Base-by-base conservation (phyloP, 2,888 invertebrate genomes). In the Platycheirus albimanus region DNA sequence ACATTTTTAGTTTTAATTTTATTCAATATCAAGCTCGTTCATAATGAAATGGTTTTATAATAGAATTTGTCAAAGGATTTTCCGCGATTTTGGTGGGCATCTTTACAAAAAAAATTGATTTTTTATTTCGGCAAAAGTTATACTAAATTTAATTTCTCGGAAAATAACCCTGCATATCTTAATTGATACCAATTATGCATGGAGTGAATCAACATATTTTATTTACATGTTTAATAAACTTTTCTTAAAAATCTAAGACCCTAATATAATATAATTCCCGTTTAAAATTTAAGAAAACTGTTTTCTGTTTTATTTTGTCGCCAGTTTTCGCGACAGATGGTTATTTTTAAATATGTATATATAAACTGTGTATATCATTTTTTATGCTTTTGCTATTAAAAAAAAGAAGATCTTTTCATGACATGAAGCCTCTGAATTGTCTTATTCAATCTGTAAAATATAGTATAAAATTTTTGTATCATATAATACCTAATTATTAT, bases 211-310 rank as follows among this genome's bases (percentile, higher is more conserved):
- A 41, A 51, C 15, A 36, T 76, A 81, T 77, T 61, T 77, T 76
- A 81, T 77, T 61, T 77, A 81, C 77, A 81, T 72, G 81, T 77
- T 81, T 67, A 77, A 81, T 81, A 76, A 81, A 80, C 38, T 30
- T 52, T 49, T 1, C 45, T 51, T 49, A 15, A 13, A 8, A 17
- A 38, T 17, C 45, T 47, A 63, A n/a, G 17, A 58, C 69, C 1
- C 45, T 28, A 78, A 58, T 52, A 41, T 38, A 45, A 47, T 52
- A 24, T 63, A 47, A 11, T 43, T 61, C 45, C 63, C 47, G 38
- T 66, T 58, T 33, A 33, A 43, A 74, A 67, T 67, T 45, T 15
- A 63, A 79, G 58, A 47, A 63, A 70, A 30, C 20, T 17, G 28
- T 24, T 7, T 66, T 13, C 64, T 1, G 58, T 17, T 36, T 45